Evolutionary conservation across 2,888 invertebrate species (phyloP).

Genomic region (Scaptomyza cyrtandrae): DNA sequence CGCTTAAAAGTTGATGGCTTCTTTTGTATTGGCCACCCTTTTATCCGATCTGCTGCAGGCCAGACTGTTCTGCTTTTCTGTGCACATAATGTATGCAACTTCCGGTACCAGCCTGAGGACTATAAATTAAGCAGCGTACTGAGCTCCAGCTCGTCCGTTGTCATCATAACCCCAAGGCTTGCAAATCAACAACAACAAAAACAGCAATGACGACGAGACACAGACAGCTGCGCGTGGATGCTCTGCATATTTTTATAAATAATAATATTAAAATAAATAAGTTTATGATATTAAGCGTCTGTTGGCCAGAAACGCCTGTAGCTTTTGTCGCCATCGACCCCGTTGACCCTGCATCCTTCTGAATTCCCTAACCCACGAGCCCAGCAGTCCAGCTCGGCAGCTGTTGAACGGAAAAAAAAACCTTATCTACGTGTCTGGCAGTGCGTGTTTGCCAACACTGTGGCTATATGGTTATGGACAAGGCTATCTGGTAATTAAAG

Average conservation of each 20-base stretch:
- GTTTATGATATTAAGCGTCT: conserved; percentile 71
- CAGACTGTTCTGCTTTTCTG: conserved; percentile 16
- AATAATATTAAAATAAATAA: conserved; percentile 78
- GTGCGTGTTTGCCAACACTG: conserved; percentile 52
- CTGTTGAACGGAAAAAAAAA: conserved; percentile 17
- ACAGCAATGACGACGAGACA: conserved; percentile 9
- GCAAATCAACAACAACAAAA: conserved; percentile 22
- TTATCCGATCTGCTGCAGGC: conserved; percentile 44
- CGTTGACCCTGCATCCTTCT: conserved; percentile 1
- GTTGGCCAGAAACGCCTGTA: conserved; percentile 49
- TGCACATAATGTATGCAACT: conserved; percentile 71
- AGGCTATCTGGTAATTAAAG: conserved; percentile 69
- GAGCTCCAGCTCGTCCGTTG: conserved; percentile 48
- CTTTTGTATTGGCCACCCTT: conserved; percentile 51
- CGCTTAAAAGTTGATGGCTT: conserved; percentile 68
- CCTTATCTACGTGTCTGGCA: conserved; percentile 65
- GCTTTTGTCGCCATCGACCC: conserved; percentile 59
- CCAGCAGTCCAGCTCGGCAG: conserved; percentile 17
- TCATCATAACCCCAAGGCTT: conserved; percentile 50
- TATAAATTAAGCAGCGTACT: conserved; percentile 66
- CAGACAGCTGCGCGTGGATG: conserved; percentile 36
- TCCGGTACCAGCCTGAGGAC: conserved; percentile 67
- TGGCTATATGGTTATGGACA: conserved; percentile 36
- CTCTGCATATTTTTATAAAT: conserved; percentile 66
- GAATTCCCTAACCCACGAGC: conserved; percentile 2